Base-by-base conservation (phyloP, 2,113 vertebrate genomes). In the Oophaga pumilio region DNA sequence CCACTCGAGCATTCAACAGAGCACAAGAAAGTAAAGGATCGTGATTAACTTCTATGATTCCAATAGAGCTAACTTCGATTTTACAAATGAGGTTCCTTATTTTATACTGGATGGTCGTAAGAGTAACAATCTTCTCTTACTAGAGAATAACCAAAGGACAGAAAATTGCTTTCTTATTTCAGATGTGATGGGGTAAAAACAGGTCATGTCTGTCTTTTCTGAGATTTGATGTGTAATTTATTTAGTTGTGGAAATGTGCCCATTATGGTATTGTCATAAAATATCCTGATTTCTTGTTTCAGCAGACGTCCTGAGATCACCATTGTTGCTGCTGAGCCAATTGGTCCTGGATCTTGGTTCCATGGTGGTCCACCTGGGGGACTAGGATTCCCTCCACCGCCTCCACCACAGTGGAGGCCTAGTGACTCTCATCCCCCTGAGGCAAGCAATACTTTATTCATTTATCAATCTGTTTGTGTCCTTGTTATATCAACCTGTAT, bases 251-350 rank as follows among this genome's bases (percentile, higher is more conserved):
- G 14, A 28, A 33, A n/a, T 43, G 62, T 64, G 22, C n/a, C 22
- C n/a, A 13, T 73, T 18, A 43, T 5, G 18, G 28, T 3, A 49
- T 74, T 43, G 24, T 53, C 6, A n/a, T 12, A 15, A 10, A 12
- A 28, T 22, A 53, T 6, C 4, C 12, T 49, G 17, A 22, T 24
- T 57, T 89, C 71, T 88, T 20, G n/a, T 87, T 82, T 89, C 9
- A 53, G 1, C 22, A 99, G 97, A 88, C 95, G 95, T 69, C 97
- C 97, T 18, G 96, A 97, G 94, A 98, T 98, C 92, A 97, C 96
- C 77, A 96, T 97, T 76, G 93, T 98, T 91, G 96, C 97, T 60
- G 96, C 96, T 60, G 96, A 98, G 89, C 96, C 96, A 0, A 92
- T 98, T 87, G 93, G 92, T 53, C 91, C 93, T 6, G 93, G 94